phyloP scores from a whole-genome alignment of 2,888 invertebrate species.

The Aphrophora alni region DNA sequence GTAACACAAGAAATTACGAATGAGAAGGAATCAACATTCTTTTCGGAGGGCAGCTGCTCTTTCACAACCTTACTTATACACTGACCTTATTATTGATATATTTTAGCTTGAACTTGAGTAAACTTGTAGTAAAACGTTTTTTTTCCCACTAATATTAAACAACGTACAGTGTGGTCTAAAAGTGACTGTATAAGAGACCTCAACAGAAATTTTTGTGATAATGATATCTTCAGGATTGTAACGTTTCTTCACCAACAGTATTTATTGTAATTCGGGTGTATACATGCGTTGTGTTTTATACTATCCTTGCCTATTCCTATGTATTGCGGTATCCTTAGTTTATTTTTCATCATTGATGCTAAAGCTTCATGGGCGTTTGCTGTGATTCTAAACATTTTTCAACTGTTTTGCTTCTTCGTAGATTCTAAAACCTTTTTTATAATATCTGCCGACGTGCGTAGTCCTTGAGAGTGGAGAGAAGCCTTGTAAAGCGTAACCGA shows the following conservation, averaged over 20 bases:
- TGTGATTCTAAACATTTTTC: background rate
- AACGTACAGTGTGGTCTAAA: background rate
- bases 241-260: background rate
- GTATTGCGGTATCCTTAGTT: background rate
- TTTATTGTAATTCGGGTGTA: background rate
- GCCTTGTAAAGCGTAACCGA: background rate
- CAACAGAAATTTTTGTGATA: background rate
- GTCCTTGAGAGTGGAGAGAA: background rate
- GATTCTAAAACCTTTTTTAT: conserved; percentile 1
- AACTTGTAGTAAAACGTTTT: too few relatives aligned
- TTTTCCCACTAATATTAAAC: background rate
- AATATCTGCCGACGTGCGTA: background rate
- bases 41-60: background rate
- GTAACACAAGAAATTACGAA: conserved; percentile 14
- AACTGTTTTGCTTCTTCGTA: background rate
- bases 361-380: background rate
- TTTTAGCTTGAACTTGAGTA: background rate
- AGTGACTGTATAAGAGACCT: background rate
- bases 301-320: background rate
- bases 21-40: background rate
- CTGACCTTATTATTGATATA: background rate
- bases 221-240: background rate
- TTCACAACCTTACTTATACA: conserved; percentile 3
- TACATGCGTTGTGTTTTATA: background rate
- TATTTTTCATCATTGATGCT: conserved; percentile 3